Conservation (phyloP, 53 echinoderm and acorn worm species). For the Paracentrotus lividus region DNA sequence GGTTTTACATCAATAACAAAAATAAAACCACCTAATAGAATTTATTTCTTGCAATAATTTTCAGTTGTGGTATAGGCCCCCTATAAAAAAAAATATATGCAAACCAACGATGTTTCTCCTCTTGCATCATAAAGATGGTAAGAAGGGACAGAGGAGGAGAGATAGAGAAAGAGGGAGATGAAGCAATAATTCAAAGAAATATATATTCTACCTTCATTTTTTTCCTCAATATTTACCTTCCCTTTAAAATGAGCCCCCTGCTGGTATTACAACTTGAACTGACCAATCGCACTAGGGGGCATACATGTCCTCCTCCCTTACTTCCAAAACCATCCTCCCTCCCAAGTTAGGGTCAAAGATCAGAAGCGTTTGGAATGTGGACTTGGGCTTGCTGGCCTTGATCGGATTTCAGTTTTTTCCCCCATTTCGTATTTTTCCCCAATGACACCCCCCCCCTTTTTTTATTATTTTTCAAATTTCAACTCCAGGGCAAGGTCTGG, state of each 20-base stretch:
- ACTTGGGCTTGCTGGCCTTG: constrained; percentile 32
- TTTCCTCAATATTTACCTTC: neutral
- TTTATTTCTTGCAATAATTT: too few relatives aligned
- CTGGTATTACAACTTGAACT: constrained; percentile 3
- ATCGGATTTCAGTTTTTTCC: constrained; percentile 53
- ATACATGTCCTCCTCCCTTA: neutral
- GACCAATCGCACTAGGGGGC: constrained; percentile 15
- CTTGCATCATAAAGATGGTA: too few relatives aligned
- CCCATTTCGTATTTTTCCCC: neutral
- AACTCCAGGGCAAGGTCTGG: neutral
- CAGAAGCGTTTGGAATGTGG: constrained; percentile 22
- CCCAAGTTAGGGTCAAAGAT: constrained; percentile 1
- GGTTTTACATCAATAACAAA: too few relatives aligned
- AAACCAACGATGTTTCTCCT: too few relatives aligned
- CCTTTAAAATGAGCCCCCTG: neutral
- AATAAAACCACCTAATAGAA: too few relatives aligned
- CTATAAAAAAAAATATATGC: too few relatives aligned
- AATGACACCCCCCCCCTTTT: too few relatives aligned
- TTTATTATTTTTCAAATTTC: neutral
- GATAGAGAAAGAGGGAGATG: neutral
- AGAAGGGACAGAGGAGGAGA: too few relatives aligned
- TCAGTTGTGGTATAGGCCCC: too few relatives aligned
- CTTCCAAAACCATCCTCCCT: neutral
- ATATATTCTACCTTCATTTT: neutral
- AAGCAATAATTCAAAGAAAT: neutral